These are phyloP conservation scores for Limnephilus lunatus DNA, from an alignment of 2,888 invertebrate genomes.

Conservation along the genomic window DNA sequence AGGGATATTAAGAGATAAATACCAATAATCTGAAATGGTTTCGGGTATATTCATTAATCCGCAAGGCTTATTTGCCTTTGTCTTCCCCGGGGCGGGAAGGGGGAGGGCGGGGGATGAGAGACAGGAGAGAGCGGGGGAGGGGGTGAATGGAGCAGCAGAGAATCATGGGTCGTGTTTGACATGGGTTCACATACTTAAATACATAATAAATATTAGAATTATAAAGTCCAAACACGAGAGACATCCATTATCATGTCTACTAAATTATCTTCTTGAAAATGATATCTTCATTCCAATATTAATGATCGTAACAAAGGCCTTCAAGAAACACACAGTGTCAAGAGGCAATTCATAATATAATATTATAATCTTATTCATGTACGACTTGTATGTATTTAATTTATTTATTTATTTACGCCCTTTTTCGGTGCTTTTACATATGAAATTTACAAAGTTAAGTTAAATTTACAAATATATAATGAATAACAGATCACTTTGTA, in stretches of 20 bases:
- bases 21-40: slow-evolving; percentile 24
- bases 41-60: slow-evolving; percentile 40
- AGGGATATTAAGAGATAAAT: slow-evolving; percentile 32
- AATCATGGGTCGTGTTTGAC: slow-evolving; percentile 21
- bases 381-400: too few species aligned
- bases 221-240: slow-evolving; percentile 20
- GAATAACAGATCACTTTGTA: too few species aligned
- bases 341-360: neutral
- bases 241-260: slow-evolving; percentile 8
- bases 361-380: neutral
- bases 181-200: slow-evolving; percentile 17
- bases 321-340: neutral
- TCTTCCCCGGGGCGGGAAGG: neutral
- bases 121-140: neutral
- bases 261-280: slow-evolving; percentile 5
- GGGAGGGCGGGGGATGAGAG: neutral
- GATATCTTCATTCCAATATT: slow-evolving; percentile 11
- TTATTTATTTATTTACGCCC: too few species aligned
- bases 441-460: too few species aligned
- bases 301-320: neutral
- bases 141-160: neutral
- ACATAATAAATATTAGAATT: slow-evolving; percentile 2
- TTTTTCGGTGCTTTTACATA: too few species aligned
- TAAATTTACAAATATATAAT: too few species aligned
- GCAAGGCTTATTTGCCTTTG: slow-evolving; percentile 15